Percentiles rank a stretch among this genome's conserved stretches.
These are phyloP conservation scores for Harpalus rufipes DNA, from an alignment of 2,888 invertebrate species.

Conservation along the genomic window DNA sequence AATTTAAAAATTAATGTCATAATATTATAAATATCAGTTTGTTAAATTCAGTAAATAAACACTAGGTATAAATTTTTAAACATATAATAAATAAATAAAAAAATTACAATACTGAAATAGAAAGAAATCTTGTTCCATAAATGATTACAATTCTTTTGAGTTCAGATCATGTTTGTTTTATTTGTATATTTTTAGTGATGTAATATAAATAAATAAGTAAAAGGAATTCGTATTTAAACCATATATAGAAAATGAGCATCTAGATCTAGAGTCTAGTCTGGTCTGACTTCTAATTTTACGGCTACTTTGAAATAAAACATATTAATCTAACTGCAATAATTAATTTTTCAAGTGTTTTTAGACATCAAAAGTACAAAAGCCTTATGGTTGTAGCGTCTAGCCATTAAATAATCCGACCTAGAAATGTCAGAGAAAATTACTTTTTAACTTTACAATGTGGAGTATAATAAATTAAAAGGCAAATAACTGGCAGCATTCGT, in stretches of 20 bases:
- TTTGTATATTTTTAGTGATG: background rate
- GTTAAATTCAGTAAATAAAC: too few relatives aligned
- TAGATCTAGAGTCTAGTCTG: background rate
- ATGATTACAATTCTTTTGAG: background rate
- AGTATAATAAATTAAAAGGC: conserved; percentile 57
- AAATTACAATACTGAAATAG: background rate
- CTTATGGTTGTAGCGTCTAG: background rate
- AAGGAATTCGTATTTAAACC: background rate
- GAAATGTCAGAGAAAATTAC: conserved; percentile 60
- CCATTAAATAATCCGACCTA: conserved; percentile 59
- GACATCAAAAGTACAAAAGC: conserved; percentile 24
- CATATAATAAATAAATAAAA: too few relatives aligned
- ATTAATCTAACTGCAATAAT: conserved; percentile 25
- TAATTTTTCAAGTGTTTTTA: conserved; percentile 34
- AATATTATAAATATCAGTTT: too few relatives aligned
- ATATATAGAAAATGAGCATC: background rate
- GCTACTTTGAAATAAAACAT: background rate
- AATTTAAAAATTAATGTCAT: too few relatives aligned
- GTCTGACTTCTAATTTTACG: conserved; percentile 1
- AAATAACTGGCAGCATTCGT: conserved; percentile 37
- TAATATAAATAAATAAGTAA: background rate
- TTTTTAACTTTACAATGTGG: conserved; percentile 46
- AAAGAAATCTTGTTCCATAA: background rate
- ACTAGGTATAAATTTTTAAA: too few relatives aligned
- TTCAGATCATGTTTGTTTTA: background rate